These are phyloP conservation scores for Stomorhina lunata DNA, from an alignment of 2,888 invertebrate genomes.

Conservation along the genomic window DNA sequence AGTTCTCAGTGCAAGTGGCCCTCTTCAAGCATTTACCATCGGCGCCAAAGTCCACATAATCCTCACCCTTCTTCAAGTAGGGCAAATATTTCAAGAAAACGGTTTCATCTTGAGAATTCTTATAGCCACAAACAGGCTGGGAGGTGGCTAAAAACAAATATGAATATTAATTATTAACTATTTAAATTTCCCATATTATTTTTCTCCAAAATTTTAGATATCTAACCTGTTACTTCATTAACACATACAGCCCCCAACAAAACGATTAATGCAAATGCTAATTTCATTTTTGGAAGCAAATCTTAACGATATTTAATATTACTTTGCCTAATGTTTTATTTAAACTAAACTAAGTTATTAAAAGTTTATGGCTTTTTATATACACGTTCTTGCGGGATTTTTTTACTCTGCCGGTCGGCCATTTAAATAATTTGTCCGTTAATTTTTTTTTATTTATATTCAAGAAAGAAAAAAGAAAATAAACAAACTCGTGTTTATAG, in stretches of 20 bases:
- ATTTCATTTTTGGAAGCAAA: slow-evolving; percentile 40
- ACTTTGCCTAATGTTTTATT: not conserved
- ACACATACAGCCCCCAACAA: slow-evolving; percentile 45
- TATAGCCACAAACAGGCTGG: slow-evolving; percentile 75
- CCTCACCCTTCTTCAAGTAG: slow-evolving; percentile 71
- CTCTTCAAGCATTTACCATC: slow-evolving; percentile 75
- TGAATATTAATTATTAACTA: not conserved
- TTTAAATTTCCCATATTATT: not conserved
- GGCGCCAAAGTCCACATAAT: slow-evolving; percentile 74
- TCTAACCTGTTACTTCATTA: slow-evolving; percentile 54
- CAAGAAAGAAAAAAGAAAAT: slow-evolving; percentile 9
- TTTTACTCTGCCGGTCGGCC: too few species aligned
- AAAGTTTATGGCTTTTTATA: slow-evolving; percentile 8
- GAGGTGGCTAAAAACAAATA: slow-evolving; percentile 66
- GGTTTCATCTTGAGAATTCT: slow-evolving; percentile 73
- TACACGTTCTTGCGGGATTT: not conserved
- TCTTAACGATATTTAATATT: not conserved
- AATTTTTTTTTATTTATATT: slow-evolving; percentile 37
- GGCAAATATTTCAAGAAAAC: slow-evolving; percentile 76
- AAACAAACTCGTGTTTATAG: not conserved
- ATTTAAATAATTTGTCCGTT: slow-evolving; percentile 6
- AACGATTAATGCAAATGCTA: slow-evolving; percentile 6
- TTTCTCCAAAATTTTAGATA: not conserved
- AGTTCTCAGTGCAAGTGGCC: slow-evolving; percentile 74
- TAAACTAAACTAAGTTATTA: slow-evolving; percentile 19